phyloP scores from a whole-genome alignment of 2,113 vertebrate genomes.

The Sphaerodactylus townsendi region DNA sequence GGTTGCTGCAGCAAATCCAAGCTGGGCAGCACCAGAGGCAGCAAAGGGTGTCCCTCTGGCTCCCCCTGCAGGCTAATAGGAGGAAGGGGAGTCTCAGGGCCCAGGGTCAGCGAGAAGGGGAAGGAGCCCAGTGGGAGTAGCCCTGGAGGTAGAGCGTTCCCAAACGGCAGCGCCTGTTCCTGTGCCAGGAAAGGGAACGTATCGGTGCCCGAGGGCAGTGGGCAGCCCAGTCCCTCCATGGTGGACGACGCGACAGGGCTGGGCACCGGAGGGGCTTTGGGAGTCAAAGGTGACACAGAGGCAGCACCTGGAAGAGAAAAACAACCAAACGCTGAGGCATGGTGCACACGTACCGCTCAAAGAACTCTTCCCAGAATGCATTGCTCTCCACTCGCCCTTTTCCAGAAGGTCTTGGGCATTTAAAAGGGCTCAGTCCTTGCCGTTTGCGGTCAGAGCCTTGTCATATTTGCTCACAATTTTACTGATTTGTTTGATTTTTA shows the following conservation, averaged over 20 bases:
- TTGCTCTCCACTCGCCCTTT: neutral
- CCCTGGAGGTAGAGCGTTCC: constrained; percentile 73
- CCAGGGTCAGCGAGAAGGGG: constrained; percentile 75
- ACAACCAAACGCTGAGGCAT: neutral
- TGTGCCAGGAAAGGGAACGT: constrained; percentile 81
- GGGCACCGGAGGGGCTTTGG: constrained; percentile 50
- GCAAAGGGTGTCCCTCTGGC: constrained; percentile 70
- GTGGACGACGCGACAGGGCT: neutral
- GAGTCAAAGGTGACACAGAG: constrained; percentile 55
- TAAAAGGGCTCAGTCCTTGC: neutral
- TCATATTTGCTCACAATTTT: neutral
- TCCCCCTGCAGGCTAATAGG: constrained; percentile 65
- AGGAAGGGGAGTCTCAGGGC: constrained; percentile 73
- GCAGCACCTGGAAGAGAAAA: constrained; percentile 61
- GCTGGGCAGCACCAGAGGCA: constrained; percentile 73
- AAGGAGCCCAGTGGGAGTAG: constrained; percentile 78
- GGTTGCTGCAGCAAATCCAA: constrained; percentile 78
- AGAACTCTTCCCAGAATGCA: neutral
- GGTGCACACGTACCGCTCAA: fast-evolving
- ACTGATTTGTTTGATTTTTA: no score
- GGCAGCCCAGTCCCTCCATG: constrained; percentile 36
- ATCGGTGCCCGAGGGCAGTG: constrained; percentile 71
- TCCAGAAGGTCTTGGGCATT: neutral
- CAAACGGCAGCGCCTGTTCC: constrained; percentile 83
- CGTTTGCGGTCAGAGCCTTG: neutral